Conservation (phyloP, 2,888 invertebrate species). For the Dermolepida albohirtum region DNA sequence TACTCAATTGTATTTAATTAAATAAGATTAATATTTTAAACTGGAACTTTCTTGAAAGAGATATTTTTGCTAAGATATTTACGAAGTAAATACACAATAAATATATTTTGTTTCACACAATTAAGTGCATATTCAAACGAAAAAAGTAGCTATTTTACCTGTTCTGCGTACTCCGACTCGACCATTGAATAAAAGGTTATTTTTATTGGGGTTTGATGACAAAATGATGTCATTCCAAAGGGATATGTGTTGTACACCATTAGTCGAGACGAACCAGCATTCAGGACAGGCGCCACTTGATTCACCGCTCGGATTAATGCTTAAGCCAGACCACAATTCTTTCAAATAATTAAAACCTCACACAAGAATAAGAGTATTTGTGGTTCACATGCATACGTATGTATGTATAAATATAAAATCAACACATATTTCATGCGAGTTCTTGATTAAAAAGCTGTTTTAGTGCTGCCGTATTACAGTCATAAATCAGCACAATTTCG, state of each 20-base stretch:
- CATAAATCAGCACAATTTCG: constrained; percentile 28
- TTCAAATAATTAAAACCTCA: constrained; percentile 31
- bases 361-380: background rate
- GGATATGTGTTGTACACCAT: constrained; percentile 63
- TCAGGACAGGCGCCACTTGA: constrained; percentile 50
- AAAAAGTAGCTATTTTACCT: constrained; percentile 29
- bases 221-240: constrained; percentile 64
- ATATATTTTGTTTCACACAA: background rate
- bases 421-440: constrained; percentile 14
- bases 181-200: constrained; percentile 57
- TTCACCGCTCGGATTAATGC: constrained; percentile 43
- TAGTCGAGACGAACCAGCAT: constrained; percentile 59
- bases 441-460: constrained; percentile 33
- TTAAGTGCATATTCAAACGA: background rate
- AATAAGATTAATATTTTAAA: too few relatives aligned
- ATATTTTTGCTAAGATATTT: too few relatives aligned
- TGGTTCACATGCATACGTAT: background rate
- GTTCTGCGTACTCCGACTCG: constrained; percentile 6
- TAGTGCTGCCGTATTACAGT: background rate
- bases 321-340: constrained; percentile 32
- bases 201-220: constrained; percentile 64
- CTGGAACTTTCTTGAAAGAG: too few relatives aligned
- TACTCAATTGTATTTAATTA: too few relatives aligned
- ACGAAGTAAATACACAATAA: background rate
- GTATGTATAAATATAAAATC: background rate